Evolutionary conservation across 2,113 vertebrate genomes (phyloP).

Genomic region (Budorcas taxicolor): DNA sequence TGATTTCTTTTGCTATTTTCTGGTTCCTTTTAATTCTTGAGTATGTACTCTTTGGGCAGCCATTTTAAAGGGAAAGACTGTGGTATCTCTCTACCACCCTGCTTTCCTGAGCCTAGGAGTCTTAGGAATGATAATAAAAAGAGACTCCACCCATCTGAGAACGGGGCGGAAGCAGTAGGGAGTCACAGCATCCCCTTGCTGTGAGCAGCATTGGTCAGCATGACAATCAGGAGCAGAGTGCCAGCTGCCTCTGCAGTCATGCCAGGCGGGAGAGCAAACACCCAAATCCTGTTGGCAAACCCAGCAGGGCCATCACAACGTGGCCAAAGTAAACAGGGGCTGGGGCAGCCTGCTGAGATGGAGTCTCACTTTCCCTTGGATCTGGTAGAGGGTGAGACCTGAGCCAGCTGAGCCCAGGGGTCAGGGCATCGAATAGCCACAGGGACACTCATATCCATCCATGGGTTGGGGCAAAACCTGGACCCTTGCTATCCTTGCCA

Average conservation of each 20-base stretch:
- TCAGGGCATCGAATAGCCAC: neutral
- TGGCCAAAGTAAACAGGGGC: constrained; percentile 67
- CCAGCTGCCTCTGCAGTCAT: constrained; percentile 49
- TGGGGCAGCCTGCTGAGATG: neutral
- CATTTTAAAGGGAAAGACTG: neutral
- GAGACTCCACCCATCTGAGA: neutral
- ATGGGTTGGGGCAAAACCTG: neutral
- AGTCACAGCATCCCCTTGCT: neutral
- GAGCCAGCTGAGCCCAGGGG: neutral
- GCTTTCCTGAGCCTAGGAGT: neutral
- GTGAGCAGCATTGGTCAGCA: neutral
- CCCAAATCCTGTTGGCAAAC: constrained; percentile 72
- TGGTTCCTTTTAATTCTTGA: neutral
- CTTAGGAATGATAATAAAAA: neutral
- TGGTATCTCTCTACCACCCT: neutral
- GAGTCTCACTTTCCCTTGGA: neutral
- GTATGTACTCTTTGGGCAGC: neutral
- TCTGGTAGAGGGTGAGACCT: neutral
- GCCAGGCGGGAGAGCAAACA: constrained; percentile 65
- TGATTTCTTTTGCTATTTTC: constrained; percentile 18
- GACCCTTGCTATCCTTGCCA: neutral
- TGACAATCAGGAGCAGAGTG: constrained; percentile 15
- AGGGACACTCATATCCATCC: neutral
- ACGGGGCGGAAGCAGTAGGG: neutral
- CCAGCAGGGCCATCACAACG: neutral